Conservation (phyloP, 2,888 invertebrate species). For the Syrista parreyssii region DNA sequence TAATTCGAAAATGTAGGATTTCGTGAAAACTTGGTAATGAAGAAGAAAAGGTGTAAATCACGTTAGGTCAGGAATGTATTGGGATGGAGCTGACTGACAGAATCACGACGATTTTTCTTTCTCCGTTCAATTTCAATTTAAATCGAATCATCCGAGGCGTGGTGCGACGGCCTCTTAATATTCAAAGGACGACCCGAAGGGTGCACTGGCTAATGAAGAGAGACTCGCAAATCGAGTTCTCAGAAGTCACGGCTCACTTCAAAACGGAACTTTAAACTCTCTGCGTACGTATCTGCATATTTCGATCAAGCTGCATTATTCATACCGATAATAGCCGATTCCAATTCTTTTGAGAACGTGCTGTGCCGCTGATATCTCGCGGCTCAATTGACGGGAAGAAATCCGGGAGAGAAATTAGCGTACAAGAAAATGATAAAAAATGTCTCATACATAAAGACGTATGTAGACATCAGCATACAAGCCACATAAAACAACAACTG, state of each 20-base stretch:
- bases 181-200: conserved; percentile 4
- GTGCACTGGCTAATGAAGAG: conserved; percentile 20
- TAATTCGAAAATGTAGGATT: not conserved
- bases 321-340: conserved; percentile 21
- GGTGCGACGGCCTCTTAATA: conserved; percentile 6
- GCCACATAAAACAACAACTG: too few relatives aligned
- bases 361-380: not conserved
- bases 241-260: conserved; percentile 22
- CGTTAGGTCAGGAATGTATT: not conserved
- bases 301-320: conserved; percentile 21
- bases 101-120: conserved; percentile 14
- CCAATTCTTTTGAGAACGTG: conserved; percentile 12
- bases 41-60: not conserved
- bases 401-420: not conserved
- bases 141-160: conserved; percentile 17
- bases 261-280: conserved; percentile 20
- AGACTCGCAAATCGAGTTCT: conserved; percentile 22
- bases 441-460: too few relatives aligned
- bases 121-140: conserved; percentile 17
- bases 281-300: conserved; percentile 19
- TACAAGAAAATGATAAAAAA: not conserved
- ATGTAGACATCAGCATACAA: too few relatives aligned
- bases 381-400: not conserved
- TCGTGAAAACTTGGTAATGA: not conserved
- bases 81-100: not conserved